Evolutionary conservation across 1,140 invertebrate genomes (phyloP).

Genomic region (Argopecten irradians): DNA sequence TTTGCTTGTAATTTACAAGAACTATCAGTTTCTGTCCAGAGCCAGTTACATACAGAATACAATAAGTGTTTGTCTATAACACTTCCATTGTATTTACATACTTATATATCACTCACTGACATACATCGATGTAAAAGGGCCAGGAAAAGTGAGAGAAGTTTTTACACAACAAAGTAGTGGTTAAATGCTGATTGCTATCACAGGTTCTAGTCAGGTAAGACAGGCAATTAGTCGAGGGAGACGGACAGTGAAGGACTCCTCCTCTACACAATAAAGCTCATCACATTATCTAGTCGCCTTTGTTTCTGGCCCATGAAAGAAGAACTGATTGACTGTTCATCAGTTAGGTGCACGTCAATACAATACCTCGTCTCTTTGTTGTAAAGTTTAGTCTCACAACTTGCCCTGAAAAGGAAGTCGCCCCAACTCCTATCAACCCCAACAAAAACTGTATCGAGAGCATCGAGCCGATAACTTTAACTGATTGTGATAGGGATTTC

Average conservation of each 20-base stretch:
- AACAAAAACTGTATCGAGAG: constrained; percentile 3
- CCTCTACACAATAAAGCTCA: not conserved
- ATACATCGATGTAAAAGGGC: not conserved
- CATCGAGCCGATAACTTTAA: constrained; percentile 4
- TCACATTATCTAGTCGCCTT: not conserved
- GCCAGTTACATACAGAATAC: too few relatives aligned
- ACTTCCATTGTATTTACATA: not conserved
- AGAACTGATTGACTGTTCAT: not conserved
- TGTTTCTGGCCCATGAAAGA: not conserved
- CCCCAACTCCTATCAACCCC: not conserved
- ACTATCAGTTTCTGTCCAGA: too few relatives aligned
- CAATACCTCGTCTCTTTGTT: not conserved
- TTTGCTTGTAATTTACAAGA: too few relatives aligned
- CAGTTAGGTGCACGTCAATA: not conserved
- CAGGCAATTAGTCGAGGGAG: not conserved
- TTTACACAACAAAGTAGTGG: not conserved
- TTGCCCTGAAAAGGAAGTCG: constrained; percentile 6
- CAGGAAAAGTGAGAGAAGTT: not conserved
- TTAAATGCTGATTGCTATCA: not conserved
- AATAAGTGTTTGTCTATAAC: too few relatives aligned
- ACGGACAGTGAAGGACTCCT: not conserved
- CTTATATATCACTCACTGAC: not conserved
- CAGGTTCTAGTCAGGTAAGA: not conserved
- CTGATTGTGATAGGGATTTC: constrained; percentile 7
- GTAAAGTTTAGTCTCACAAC: not conserved